Base-by-base conservation (phyloP, 2,113 vertebrate species). In the Bubo scandiacus region DNA sequence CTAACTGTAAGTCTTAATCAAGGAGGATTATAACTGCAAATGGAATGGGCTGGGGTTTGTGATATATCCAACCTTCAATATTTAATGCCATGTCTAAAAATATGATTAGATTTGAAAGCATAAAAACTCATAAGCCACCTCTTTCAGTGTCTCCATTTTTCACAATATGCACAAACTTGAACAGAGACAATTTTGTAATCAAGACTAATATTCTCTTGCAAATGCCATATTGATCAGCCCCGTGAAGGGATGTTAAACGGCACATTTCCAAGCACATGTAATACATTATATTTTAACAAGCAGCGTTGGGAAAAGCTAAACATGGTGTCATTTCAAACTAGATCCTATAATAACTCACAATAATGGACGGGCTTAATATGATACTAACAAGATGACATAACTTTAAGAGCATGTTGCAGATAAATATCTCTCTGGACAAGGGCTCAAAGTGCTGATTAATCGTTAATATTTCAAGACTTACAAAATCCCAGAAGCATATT, bases 1-100 rank as follows among this genome's bases (percentile, higher is more conserved):
- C 66, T 80, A 90, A 71, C 85, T 54, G 26, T 74, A 86, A 86
- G 81, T 92, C 81, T 86, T 86, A 89, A 94, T 94, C 89, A 87
- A 66, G 72, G 45, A 96, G 67, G 72, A 90, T 94, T 94, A 95
- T 80, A 83, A 65, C 57, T 75, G 67, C 57, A 87, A 83, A 90
- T 83, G 62, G 81, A 92, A 80, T 29, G 51, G 77, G 89, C 43
- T 2, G 5, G 32, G 23, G 51, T 29, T 70, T 66, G 81, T 42
- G 67, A 90, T 86, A 61, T 26, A 89, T 71, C 81, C 73, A 87
- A 61, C 66, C 62, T 61, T 51, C 78, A 80, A 5, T 57, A 45
- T 75, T 92, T 94, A 92, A 90, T 71, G 57, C 36, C 72, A 49
- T 34, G 49, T 71, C 89, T 87, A 90, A 94, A 96, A 87, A 80